Percentiles rank a stretch among this genome's conserved stretches.
Evolutionary conservation across 2,888 invertebrate genomes (phyloP).

Genomic region (Gnatocerus cornutus): DNA sequence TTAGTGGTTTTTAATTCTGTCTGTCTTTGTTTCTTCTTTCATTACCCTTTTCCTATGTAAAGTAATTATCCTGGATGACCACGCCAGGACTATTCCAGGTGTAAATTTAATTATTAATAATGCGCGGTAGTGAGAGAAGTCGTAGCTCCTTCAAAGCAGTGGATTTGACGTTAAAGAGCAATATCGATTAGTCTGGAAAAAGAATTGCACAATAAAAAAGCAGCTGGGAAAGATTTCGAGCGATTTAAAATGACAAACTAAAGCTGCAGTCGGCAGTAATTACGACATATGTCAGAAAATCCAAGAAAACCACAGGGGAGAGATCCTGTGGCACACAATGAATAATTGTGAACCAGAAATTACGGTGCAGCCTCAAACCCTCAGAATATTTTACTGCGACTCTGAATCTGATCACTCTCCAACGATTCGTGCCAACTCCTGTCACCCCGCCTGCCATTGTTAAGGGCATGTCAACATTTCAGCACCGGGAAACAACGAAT

Average conservation of each 20-base stretch:
- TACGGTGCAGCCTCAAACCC: constrained; percentile 55
- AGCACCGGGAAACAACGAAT: constrained; percentile 52
- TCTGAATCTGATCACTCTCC: constrained; percentile 50
- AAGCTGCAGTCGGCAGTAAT: constrained; percentile 61
- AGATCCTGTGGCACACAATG: constrained; percentile 66
- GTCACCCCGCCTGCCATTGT: constrained; percentile 56
- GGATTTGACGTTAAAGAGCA: constrained; percentile 33
- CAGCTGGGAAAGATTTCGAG: constrained; percentile 63
- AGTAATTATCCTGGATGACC: too few species aligned
- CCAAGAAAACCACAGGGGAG: constrained; percentile 68
- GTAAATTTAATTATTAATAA: too few species aligned
- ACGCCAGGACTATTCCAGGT: too few species aligned
- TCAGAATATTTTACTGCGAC: constrained; percentile 46
- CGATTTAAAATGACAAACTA: constrained; percentile 56
- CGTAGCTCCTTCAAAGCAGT: not conserved
- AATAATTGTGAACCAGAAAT: constrained; percentile 65
- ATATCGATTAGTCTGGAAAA: constrained; percentile 38
- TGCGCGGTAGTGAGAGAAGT: too few species aligned
- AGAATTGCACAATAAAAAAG: constrained; percentile 55
- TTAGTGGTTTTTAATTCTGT: too few species aligned
- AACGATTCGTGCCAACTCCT: constrained; percentile 50
- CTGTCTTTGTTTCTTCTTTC: too few species aligned
- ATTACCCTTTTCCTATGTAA: too few species aligned
- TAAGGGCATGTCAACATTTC: constrained; percentile 53
- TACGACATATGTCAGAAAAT: constrained; percentile 69